A percentile compares a stretch with the other conserved stretches of the same genome.
These are phyloP conservation scores for Larimichthys polyactis DNA, from an alignment of 2,113 vertebrate species.

Conservation along the genomic window DNA sequence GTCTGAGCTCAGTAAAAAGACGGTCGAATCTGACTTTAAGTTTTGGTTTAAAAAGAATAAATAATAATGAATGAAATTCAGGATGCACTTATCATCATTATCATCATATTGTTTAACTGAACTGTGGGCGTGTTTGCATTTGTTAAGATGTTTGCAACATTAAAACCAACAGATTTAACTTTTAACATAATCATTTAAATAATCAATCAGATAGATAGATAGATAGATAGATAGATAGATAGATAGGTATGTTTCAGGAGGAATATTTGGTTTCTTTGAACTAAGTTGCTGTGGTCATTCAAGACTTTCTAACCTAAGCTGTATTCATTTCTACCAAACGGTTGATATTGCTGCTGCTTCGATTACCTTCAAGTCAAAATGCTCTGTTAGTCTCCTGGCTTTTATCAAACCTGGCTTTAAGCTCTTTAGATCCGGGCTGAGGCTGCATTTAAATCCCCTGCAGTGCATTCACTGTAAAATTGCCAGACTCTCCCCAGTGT, in stretches of 20 bases:
- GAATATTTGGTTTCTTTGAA: background rate
- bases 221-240: too few relatives aligned
- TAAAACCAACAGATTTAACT: background rate
- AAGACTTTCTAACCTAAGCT: background rate
- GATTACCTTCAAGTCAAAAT: conserved; percentile 12
- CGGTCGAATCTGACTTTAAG: too few relatives aligned
- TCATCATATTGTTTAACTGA: background rate
- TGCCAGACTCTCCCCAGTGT: background rate
- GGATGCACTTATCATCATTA: background rate
- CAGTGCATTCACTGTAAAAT: conserved; percentile 36
- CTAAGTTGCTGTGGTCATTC: background rate
- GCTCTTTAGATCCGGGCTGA: conserved; percentile 17
- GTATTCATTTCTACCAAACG: background rate
- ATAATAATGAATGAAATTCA: background rate
- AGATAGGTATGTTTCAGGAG: background rate
- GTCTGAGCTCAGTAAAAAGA: background rate
- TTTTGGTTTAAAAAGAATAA: background rate
- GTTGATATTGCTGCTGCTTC: conserved; percentile 5
- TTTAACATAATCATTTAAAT: background rate
- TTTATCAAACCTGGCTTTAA: conserved; percentile 37
- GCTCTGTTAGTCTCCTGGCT: conserved; percentile 15
- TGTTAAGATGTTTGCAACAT: background rate
- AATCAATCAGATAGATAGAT: background rate
- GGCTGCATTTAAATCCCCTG: conserved; percentile 42
- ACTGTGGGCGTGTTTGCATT: conserved; percentile 4